Conservation (phyloP, 2,888 invertebrate genomes). For the Leptopilina drosophilae region DNA sequence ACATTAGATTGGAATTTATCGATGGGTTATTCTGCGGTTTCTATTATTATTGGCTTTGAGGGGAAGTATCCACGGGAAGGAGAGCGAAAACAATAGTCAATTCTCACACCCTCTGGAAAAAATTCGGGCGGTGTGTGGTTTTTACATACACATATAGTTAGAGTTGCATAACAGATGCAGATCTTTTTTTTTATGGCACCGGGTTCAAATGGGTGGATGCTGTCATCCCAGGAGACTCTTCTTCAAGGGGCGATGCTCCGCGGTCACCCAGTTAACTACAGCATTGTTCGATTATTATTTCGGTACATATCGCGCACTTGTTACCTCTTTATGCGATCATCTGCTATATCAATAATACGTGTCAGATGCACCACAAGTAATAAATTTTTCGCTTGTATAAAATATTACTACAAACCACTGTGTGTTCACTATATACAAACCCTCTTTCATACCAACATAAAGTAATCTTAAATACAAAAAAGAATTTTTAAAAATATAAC, state of each 20-base stretch:
- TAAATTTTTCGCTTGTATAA: background rate
- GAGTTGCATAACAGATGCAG: constrained; percentile 66
- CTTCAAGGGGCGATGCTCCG: constrained; percentile 60
- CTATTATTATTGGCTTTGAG: constrained; percentile 22
- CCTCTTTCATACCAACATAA: background rate
- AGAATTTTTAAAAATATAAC: background rate
- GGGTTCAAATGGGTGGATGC: constrained; percentile 53
- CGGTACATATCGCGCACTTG: constrained; percentile 77
- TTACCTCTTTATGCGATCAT: constrained; percentile 73
- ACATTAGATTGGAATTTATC: constrained; percentile 66
- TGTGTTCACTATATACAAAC: no score
- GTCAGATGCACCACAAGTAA: constrained; percentile 35
- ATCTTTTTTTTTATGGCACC: constrained; percentile 53
- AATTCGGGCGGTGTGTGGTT: constrained; percentile 60
- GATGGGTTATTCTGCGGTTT: constrained; percentile 41
- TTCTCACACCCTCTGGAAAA: constrained; percentile 58
- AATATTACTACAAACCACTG: background rate
- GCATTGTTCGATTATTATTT: constrained; percentile 77
- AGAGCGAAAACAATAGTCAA: constrained; percentile 51
- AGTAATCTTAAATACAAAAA: no score
- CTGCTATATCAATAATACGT: constrained; percentile 54
- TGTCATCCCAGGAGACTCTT: constrained; percentile 64
- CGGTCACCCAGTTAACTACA: constrained; percentile 74
- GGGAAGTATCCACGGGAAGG: constrained; percentile 42
- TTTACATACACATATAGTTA: constrained; percentile 52